These are phyloP conservation scores for Magallana gigas DNA, from an alignment of 1,140 invertebrate genomes.

Conservation along the genomic window DNA sequence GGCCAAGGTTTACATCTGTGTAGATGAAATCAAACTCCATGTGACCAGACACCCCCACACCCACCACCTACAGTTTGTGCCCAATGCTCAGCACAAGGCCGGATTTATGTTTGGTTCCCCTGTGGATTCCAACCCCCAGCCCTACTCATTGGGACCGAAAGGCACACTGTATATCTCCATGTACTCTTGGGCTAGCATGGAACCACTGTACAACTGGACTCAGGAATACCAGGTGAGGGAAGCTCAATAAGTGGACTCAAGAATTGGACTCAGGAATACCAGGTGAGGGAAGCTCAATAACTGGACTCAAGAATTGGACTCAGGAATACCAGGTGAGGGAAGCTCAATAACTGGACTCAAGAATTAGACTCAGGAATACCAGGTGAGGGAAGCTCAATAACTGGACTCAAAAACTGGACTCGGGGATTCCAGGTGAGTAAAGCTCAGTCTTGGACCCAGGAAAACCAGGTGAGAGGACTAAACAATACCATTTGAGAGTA, in stretches of 20 bases:
- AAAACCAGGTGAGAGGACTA: too few relatives aligned
- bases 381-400: not conserved
- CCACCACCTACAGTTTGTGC: constrained; percentile 51
- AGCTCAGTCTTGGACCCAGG: not conserved
- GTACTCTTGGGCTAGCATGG: constrained; percentile 67
- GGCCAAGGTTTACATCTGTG: constrained; percentile 72
- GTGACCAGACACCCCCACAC: constrained; percentile 57
- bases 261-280: constrained; percentile 55
- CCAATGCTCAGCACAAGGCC: constrained; percentile 4
- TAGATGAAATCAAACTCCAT: constrained; percentile 68
- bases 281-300: not conserved
- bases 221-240: not conserved
- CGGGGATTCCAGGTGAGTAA: not conserved
- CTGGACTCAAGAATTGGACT: too few relatives aligned
- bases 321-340: too few relatives aligned
- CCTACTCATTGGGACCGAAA: too few relatives aligned
- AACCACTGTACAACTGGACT: constrained; percentile 64
- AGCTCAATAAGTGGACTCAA: constrained; percentile 46
- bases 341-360: too few relatives aligned
- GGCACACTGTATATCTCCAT: constrained; percentile 65
- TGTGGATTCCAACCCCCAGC: not conserved
- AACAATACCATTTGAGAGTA: too few relatives aligned
- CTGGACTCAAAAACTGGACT: constrained; percentile 58
- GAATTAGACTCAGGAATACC: too few relatives aligned
- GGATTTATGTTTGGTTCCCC: constrained; percentile 23